Percentiles rank a stretch among this genome's conserved stretches.
Evolutionary conservation across 2,113 vertebrate genomes (phyloP).

Genomic region (Pleuronectes platessa): DNA sequence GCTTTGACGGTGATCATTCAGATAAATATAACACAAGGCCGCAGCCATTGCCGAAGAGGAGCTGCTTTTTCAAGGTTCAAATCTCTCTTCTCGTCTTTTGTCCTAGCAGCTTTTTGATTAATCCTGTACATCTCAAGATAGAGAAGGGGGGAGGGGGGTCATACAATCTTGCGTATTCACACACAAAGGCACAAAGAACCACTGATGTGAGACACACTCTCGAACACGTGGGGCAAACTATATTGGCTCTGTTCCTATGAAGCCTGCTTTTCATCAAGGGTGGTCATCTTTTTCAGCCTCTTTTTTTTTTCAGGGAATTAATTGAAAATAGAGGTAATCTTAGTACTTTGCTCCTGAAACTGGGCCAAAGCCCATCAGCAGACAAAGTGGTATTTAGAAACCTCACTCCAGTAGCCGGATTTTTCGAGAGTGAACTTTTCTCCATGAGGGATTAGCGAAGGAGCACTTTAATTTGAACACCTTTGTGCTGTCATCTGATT

Average conservation of each 20-base stretch:
- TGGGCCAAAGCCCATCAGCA: conserved; percentile 43
- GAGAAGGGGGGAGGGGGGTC: not conserved
- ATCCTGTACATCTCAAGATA: conserved; percentile 3
- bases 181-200: not conserved
- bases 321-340: conserved; percentile 60
- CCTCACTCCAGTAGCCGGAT: conserved; percentile 19
- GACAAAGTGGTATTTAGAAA: conserved; percentile 34
- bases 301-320: conserved; percentile 33
- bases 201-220: conserved; percentile 1
- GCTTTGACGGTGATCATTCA: conserved; percentile 16
- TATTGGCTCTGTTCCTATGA: conserved; percentile 25
- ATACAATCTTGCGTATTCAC: not conserved
- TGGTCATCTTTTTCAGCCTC: conserved; percentile 40
- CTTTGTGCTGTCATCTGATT: conserved; percentile 6
- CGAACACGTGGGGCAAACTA: conserved; percentile 12
- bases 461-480: conserved; percentile 16
- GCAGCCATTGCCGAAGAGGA: not conserved
- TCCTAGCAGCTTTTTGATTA: conserved; percentile 34
- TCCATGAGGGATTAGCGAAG: conserved; percentile 8
- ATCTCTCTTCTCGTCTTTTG: conserved; percentile 27
- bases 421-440: conserved; percentile 18
- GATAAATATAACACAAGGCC: conserved; percentile 19
- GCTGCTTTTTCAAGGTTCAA: conserved; percentile 18
- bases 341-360: conserved; percentile 53
- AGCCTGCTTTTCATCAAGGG: conserved; percentile 23